These are phyloP conservation scores for Colius striatus DNA, from an alignment of 2,113 vertebrate species.

Conservation along the genomic window DNA sequence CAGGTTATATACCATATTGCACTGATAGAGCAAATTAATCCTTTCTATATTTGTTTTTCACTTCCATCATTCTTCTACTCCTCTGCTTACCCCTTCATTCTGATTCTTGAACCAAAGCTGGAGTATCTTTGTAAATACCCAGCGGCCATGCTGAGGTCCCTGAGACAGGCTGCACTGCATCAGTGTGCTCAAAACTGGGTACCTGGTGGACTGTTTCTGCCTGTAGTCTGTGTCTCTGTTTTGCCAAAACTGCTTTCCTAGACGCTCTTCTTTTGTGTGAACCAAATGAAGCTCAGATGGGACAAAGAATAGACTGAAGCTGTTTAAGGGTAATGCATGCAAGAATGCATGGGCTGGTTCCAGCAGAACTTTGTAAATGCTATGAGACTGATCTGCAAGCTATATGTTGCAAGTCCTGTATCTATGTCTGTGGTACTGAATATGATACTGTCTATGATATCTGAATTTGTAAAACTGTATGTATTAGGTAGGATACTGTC, in stretches of 20 bases:
- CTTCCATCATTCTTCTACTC: background rate
- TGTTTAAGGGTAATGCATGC: background rate
- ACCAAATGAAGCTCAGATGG: background rate
- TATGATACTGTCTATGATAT: background rate
- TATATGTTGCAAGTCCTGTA: background rate
- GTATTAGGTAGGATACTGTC: background rate
- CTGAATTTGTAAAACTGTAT: background rate
- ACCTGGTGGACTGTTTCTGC: background rate
- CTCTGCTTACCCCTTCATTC: background rate
- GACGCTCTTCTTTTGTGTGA: background rate
- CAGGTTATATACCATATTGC: background rate
- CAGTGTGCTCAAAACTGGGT: background rate
- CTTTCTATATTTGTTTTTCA: rapidly evolving
- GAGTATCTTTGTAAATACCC: background rate
- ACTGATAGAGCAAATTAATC: background rate
- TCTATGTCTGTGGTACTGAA: background rate
- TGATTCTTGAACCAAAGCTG: background rate
- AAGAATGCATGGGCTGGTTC: background rate
- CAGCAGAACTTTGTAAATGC: background rate
- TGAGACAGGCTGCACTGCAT: background rate
- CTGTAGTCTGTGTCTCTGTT: background rate
- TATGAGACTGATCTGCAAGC: background rate
- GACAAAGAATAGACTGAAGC: background rate
- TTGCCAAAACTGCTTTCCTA: background rate
- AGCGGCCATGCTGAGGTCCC: background rate